Evolutionary conservation across 2,888 invertebrate genomes (phyloP).

Genomic region (Beris morrisii): DNA sequence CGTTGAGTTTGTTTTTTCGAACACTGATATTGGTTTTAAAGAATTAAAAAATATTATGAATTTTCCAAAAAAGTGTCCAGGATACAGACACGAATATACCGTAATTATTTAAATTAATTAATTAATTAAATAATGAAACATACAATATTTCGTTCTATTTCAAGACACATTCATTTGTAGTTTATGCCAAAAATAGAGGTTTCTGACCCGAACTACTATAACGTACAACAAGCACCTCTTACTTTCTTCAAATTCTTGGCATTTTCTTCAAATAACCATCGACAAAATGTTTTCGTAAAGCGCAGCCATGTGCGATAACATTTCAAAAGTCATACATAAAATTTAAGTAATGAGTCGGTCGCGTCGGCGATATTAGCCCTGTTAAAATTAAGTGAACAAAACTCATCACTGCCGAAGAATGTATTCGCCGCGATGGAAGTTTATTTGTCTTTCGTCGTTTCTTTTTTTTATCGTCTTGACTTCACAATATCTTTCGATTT

Average conservation of each 20-base stretch:
- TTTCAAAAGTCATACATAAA: conserved; percentile 29
- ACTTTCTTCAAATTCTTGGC: conserved; percentile 16
- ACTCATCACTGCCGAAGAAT: conserved; percentile 13
- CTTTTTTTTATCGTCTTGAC: conserved; percentile 9
- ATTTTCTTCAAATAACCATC: conserved; percentile 19
- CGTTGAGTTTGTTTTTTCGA: too few relatives aligned
- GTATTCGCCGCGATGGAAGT: conserved; percentile 7
- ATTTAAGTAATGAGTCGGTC: conserved; percentile 27
- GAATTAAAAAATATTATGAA: too few relatives aligned
- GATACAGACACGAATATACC: too few relatives aligned
- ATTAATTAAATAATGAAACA: too few relatives aligned
- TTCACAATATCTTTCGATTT: neutral
- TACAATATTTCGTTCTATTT: too few relatives aligned
- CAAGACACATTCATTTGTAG: too few relatives aligned
- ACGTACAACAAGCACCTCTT: conserved; percentile 10
- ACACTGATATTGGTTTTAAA: too few relatives aligned
- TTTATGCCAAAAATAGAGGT: neutral
- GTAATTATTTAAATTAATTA: too few relatives aligned
- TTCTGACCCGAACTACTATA: neutral
- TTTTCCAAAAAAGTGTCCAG: too few relatives aligned
- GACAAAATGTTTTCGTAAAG: conserved; percentile 16
- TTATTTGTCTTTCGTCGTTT: conserved; percentile 15
- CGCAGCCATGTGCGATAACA: conserved; percentile 28
- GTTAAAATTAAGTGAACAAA: conserved; percentile 15
- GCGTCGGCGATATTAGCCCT: conserved; percentile 22